Percentiles rank a stretch among this genome's conserved stretches.
Evolutionary conservation across 2,113 vertebrate genomes (phyloP).

Genomic region (Bombycilla garrulus): DNA sequence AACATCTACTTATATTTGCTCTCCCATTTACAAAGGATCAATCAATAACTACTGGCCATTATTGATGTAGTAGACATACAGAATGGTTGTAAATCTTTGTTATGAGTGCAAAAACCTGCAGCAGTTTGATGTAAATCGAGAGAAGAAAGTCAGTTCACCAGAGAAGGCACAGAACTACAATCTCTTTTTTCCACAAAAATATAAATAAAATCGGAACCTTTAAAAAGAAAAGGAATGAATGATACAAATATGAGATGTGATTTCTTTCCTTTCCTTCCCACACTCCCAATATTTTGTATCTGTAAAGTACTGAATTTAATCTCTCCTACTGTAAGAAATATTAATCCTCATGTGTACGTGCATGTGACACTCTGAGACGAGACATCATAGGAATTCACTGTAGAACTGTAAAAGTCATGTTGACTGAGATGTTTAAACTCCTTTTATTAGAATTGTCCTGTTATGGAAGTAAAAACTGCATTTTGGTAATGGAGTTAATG

Average conservation of each 20-base stretch:
- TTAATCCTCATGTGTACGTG: rapidly evolving
- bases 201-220: not conserved
- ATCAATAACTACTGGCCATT: not conserved
- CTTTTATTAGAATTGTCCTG: not conserved
- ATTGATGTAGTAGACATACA: not conserved
- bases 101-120: not conserved
- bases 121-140: not conserved
- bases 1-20: not conserved
- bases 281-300: not conserved
- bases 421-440: not conserved
- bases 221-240: not conserved
- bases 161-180: not conserved
- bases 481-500: not conserved
- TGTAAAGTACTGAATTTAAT: not conserved
- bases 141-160: not conserved
- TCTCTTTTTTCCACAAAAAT: not conserved
- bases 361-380: not conserved
- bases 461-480: not conserved
- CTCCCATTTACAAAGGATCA: not conserved
- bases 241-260: not conserved
- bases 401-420: not conserved
- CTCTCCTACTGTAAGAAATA: not conserved
- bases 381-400: not conserved
- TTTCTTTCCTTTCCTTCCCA: not conserved
- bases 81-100: not conserved